Evolutionary conservation across 2,113 vertebrate species (phyloP), one percentile per base, ranked within the genome.

Genomic region (Chelonoidis abingdonii): DNA sequence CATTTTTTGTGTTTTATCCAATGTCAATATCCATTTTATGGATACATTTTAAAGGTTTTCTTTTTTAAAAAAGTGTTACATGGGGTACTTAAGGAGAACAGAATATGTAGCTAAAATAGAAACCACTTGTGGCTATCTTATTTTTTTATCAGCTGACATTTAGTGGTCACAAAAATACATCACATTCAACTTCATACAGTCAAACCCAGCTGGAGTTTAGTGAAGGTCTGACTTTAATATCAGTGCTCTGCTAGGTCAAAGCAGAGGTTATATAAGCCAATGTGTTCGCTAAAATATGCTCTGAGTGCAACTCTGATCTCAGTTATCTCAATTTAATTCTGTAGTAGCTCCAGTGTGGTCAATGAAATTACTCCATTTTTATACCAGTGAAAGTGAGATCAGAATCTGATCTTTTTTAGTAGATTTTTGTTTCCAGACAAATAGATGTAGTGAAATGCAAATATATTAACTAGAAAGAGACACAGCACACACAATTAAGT

Each of bases 131-230:
- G 47, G 16, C 53, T 53, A 25, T 56, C n/a, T 56, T 69, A 11
- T 3, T 49, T 16, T 16, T 53, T 76, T 22, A 49, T 27, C 44
- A n/a, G 31, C 21, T 27, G 25, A 25, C 3, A 0, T 49, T 88
- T 72, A 17, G 69, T 69, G 5, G 8, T 81, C 50, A 25, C 21
- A 14, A 4, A 7, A 72, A 0, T 11, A n/a, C 44, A 4, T 65
- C 57, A 16, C 0, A 0, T 76, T 11, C 7, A 1, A 29, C 91
- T 94, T 86, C 49, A 49, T 0, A 3, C 35, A 54, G 38, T 29
- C 57, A 81, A 1, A 41, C 14, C 93, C 93, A 84, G 41, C 57
- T 96, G 59, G 57, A 92, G 5, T 1, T 88, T 19, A 21, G 52
- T 76, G 72, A 22, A 31, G 19, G 69, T 78, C 75, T 78, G 44